Evolutionary conservation across 2,888 invertebrate genomes (phyloP).

Genomic region (Lycaena phlaeas): DNA sequence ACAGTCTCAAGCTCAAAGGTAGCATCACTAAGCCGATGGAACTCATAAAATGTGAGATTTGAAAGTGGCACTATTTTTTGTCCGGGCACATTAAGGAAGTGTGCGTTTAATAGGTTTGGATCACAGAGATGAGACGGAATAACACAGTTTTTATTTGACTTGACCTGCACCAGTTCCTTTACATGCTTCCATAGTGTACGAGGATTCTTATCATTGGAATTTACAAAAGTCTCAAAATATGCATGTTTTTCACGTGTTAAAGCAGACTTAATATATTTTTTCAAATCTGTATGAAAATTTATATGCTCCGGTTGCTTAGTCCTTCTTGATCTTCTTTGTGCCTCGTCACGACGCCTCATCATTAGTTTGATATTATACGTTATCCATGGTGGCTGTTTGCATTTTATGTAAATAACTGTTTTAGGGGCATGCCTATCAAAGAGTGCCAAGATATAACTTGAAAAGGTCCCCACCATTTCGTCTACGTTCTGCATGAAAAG

Average conservation of each 20-base stretch:
- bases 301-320: neutral
- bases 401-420: no score
- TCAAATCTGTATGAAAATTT: slow-evolving; percentile 6
- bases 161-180: neutral
- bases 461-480: no score
- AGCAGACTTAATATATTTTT: neutral
- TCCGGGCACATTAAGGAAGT: slow-evolving; percentile 5
- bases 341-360: slow-evolving; percentile 6
- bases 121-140: slow-evolving; percentile 2
- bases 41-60: neutral
- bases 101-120: neutral
- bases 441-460: no score
- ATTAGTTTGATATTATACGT: slow-evolving; percentile 8
- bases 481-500: no score
- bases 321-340: neutral
- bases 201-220: neutral
- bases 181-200: slow-evolving; percentile 7
- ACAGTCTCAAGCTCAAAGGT: neutral
- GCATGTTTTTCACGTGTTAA: slow-evolving; percentile 3
- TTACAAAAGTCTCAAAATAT: slow-evolving; percentile 5
- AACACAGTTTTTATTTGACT: neutral
- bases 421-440: no score
- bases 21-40: neutral
- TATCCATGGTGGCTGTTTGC: no score
- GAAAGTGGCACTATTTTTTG: neutral